phyloP scores from a whole-genome alignment of 1,140 invertebrate genomes.

The Cephus cinctus region DNA sequence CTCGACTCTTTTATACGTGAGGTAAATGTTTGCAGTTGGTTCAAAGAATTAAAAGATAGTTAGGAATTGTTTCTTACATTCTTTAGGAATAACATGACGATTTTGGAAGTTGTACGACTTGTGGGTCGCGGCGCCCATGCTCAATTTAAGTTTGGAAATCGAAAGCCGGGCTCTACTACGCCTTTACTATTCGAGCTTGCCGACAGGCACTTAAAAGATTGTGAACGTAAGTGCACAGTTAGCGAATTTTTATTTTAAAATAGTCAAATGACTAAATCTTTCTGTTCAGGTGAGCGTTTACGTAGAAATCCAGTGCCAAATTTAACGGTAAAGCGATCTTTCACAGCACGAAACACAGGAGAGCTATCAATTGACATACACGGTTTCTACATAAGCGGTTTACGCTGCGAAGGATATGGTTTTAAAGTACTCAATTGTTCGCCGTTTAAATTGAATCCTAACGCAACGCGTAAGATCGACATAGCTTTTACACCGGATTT shows the following conservation, averaged over 20 bases:
- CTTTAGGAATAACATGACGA: conserved; percentile 89
- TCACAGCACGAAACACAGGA: conserved; percentile 87
- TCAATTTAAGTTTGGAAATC: conserved; percentile 88
- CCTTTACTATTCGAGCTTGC: conserved; percentile 83
- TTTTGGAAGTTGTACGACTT: conserved; percentile 81
- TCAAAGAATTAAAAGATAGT: not conserved
- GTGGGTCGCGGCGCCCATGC: conserved; percentile 81
- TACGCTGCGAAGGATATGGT: conserved; percentile 82
- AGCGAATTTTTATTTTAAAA: not conserved
- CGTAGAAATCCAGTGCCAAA: conserved; percentile 62
- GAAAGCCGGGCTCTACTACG: conserved; percentile 72
- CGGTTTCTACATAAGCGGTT: conserved; percentile 74
- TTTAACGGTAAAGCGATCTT: conserved; percentile 79
- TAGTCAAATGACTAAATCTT: conserved; percentile 15
- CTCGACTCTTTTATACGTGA: conserved; percentile 50
- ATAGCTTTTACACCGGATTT: conserved; percentile 94
- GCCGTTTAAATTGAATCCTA: conserved; percentile 78
- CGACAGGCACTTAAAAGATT: conserved; percentile 81
- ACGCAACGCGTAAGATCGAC: conserved; percentile 82
- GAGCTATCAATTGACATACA: conserved; percentile 76
- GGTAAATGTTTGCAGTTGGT: conserved; percentile 25
- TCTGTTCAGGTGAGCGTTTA: conserved; percentile 52
- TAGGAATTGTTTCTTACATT: not conserved
- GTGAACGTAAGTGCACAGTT: conserved; percentile 61
- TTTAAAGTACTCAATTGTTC: conserved; percentile 84